Evolutionary conservation across 2,888 invertebrate genomes (phyloP), one percentile per base, ranked within the genome.

Genomic region (Dryadula phaetusa): DNA sequence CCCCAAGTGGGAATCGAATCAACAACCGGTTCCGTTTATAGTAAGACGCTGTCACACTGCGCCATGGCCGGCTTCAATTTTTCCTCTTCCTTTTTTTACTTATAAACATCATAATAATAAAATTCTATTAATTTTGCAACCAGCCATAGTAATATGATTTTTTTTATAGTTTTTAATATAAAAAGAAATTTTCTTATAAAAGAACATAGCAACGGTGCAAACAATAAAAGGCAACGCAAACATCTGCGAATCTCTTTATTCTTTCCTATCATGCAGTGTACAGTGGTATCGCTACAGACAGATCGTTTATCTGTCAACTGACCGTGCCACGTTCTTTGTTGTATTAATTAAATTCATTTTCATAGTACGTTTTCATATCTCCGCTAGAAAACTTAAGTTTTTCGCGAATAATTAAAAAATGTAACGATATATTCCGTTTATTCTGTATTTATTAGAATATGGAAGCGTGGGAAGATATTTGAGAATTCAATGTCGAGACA

Each of bases 331-430:
- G 7, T 3, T 8, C 42, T 53, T 63, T 63, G 53, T 63, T 63
- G 42, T n/a, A 32, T 7, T 54, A 63, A 54, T 54, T 8, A 63
- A 42, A 32, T 52, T 54, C 16, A 44, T 63, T 54, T 44, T 54
- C 44, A 63, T 34, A 53, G 8, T 22, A 32, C 28, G 14, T 63
- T 53, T 18, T 4, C 16, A 20, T 54, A 8, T 56, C 44, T 20
- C 20, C 22, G 5, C 32, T 1, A 46, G 7, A 53, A n/a, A 47
- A 47, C 8, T 22, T n/a, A 60, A 22, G 3, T 22, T 5, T 25
- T 25, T 22, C 5, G 6, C n/a, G 6, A 28, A 49, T 16, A 49
- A 25, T n/a, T 28, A 7, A 49, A 49, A 25, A 25, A 16, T 34
- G 10, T 6, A 5, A 34, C 34, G 5, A 34, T 34, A 6, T 34